phyloP scores from a whole-genome alignment of 2,113 vertebrate species.

The Centropus bengalensis region DNA sequence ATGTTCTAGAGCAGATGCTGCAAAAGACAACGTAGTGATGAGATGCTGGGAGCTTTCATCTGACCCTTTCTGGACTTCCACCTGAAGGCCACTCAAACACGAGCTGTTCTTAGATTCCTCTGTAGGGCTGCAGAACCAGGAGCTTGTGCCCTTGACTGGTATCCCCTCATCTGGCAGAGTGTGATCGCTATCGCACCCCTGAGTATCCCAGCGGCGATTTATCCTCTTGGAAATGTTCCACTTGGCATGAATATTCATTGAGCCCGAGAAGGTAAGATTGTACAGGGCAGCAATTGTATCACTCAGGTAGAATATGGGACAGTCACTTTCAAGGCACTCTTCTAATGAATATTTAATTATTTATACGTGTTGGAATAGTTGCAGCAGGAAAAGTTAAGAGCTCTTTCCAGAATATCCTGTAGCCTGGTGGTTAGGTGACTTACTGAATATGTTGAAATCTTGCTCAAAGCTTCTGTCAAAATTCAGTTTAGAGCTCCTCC shows the following conservation, averaged over 20 bases:
- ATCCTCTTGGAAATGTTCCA: not conserved
- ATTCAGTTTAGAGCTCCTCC: not conserved
- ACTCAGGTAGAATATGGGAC: not conserved
- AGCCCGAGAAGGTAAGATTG: not conserved
- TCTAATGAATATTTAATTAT: conserved; percentile 40
- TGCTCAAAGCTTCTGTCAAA: not conserved
- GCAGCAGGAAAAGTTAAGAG: not conserved
- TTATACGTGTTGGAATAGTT: not conserved
- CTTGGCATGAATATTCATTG: conserved; percentile 36
- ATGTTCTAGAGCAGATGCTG: not conserved
- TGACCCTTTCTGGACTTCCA: not conserved
- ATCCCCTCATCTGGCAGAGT: not conserved
- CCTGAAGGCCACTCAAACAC: not conserved
- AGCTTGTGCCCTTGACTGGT: not conserved
- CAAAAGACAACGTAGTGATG: not conserved
- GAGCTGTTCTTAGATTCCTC: not conserved
- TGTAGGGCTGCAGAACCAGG: not conserved
- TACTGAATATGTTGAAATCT: not conserved
- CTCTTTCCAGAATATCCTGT: not conserved
- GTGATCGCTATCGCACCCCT: not conserved
- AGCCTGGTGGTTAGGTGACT: not conserved
- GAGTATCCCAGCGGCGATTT: not conserved
- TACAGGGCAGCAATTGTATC: not conserved
- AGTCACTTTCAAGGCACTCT: not conserved
- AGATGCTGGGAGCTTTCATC: not conserved